Percentiles rank a stretch among this genome's conserved stretches.
Conservation (phyloP, 2,797 vertebrate genomes). For the Falco cherrug region DNA sequence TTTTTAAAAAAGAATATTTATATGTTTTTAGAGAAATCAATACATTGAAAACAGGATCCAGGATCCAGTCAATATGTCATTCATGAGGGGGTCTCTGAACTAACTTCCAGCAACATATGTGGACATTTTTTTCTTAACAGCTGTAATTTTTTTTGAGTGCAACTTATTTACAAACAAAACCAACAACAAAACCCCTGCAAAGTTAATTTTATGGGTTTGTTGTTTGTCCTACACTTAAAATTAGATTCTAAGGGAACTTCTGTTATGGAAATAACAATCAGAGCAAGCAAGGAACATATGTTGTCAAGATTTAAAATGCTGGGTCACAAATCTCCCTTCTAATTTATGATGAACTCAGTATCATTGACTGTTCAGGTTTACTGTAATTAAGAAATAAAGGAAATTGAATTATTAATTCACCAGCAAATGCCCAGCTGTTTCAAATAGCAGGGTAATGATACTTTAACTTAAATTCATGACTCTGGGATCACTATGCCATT, state of each 20-base stretch:
- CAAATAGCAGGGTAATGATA: not conserved
- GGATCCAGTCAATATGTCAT: not conserved
- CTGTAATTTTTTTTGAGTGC: not conserved
- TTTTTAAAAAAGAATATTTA: not conserved
- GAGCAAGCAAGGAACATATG: not conserved
- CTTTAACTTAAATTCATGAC: not conserved
- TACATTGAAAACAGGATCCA: not conserved
- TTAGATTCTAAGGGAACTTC: not conserved
- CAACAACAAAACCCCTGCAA: not conserved
- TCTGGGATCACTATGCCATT: not conserved
- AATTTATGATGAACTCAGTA: not conserved
- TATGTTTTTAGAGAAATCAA: not conserved
- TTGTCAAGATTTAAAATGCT: not conserved
- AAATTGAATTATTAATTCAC: not conserved
- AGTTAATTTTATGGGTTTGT: not conserved
- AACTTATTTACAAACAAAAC: not conserved
- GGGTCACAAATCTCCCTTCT: not conserved
- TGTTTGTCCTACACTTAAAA: not conserved
- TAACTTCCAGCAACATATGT: not conserved
- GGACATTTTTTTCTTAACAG: not conserved
- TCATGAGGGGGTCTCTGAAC: not conserved
- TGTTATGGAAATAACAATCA: not conserved
- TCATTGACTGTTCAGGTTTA: not conserved
- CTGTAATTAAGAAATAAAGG: not conserved
- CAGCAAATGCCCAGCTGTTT: not conserved